These are phyloP conservation scores for Glomeris maerens DNA, from an alignment of 1,140 invertebrate species.

Conservation along the genomic window DNA sequence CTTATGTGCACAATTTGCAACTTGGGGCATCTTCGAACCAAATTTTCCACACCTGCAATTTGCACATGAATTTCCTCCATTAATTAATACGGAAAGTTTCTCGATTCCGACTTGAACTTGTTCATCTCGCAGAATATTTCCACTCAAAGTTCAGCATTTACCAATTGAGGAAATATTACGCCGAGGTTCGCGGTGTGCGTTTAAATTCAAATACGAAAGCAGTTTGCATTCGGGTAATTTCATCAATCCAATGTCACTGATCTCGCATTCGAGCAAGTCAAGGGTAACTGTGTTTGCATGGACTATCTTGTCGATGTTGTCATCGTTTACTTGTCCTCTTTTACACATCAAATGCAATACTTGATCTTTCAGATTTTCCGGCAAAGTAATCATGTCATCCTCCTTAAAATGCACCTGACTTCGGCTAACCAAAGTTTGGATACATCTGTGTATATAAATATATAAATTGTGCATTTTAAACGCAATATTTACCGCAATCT, in stretches of 20 bases:
- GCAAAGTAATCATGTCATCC: not conserved
- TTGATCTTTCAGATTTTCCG: conserved; percentile 4
- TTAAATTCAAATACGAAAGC: not conserved
- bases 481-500: no score
- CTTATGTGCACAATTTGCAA: conserved; percentile 3
- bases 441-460: no score
- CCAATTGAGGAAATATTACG: no score
- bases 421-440: no score
- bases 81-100: no score
- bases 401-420: no score
- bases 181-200: no score
- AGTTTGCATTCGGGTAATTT: not conserved
- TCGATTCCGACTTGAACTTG: no score
- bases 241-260: not conserved
- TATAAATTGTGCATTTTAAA: no score
- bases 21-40: not conserved
- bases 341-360: not conserved
- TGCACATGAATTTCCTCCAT: no score
- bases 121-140: no score
- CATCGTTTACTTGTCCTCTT: conserved; percentile 3
- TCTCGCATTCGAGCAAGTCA: conserved; percentile 3
- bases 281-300: not conserved
- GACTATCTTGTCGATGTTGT: conserved; percentile 1
- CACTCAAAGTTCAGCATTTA: no score
- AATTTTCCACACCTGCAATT: conserved; percentile 4